Percentiles rank a stretch among this genome's conserved stretches.
These are phyloP conservation scores for Harpalus rufipes DNA, from an alignment of 2,888 invertebrate species.

Conservation along the genomic window DNA sequence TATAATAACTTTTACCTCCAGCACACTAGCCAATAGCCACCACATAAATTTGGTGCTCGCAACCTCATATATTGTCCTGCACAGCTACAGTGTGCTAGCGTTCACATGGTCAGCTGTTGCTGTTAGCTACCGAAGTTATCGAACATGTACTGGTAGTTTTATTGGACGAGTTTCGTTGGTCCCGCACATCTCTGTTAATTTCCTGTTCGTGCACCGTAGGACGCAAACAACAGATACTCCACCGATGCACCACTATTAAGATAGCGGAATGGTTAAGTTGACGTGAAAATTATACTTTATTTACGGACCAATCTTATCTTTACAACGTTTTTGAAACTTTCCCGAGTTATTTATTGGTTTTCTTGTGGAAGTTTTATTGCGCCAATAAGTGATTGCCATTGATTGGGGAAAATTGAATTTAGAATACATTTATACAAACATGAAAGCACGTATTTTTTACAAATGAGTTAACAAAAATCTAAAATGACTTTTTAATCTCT, in stretches of 20 bases:
- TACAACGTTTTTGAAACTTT: conserved; percentile 69
- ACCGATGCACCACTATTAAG: conserved; percentile 71
- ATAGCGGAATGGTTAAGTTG: conserved; percentile 71
- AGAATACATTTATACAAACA: not conserved
- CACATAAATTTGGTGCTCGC: conserved; percentile 6
- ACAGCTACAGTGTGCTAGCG: not conserved
- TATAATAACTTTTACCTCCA: too few relatives aligned
- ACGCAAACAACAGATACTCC: conserved; percentile 69
- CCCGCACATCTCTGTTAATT: conserved; percentile 71
- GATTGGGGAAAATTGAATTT: conserved; percentile 60
- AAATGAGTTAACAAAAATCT: not conserved
- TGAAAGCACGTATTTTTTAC: not conserved
- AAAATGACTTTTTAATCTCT: not conserved
- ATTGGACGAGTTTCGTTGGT: conserved; percentile 24
- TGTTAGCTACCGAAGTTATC: conserved; percentile 10
- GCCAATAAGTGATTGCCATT: conserved; percentile 56
- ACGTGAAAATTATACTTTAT: conserved; percentile 66
- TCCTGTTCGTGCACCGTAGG: conserved; percentile 69
- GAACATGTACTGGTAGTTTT: conserved; percentile 6
- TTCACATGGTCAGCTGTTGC: conserved; percentile 39
- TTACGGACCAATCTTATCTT: conserved; percentile 71
- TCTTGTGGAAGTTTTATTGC: conserved; percentile 39
- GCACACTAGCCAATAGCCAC: not conserved
- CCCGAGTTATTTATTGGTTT: conserved; percentile 58
- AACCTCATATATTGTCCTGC: not conserved